Percentiles rank a stretch among this genome's conserved stretches.
These are phyloP conservation scores for Troides oblongomaculatus DNA, from an alignment of 2,888 invertebrate species.

Conservation along the genomic window DNA sequence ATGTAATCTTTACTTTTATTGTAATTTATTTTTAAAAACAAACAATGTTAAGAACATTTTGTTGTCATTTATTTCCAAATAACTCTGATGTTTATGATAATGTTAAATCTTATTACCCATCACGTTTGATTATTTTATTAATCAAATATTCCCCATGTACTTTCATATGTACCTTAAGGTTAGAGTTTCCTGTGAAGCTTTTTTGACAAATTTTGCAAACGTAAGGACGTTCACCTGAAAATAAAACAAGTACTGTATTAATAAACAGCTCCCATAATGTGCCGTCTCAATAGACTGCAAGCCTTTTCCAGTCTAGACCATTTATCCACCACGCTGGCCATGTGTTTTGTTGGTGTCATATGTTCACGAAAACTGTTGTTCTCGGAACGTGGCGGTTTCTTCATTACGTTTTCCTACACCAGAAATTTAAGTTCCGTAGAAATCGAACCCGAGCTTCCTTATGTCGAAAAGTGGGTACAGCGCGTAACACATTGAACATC, in stretches of 20 bases:
- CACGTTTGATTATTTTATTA: conserved; percentile 38
- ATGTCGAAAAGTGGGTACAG: too few relatives aligned
- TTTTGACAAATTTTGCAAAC: conserved; percentile 52
- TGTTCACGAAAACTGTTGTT: too few relatives aligned
- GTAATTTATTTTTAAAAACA: conserved; percentile 41
- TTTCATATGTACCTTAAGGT: conserved; percentile 57
- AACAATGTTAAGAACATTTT: conserved; percentile 27
- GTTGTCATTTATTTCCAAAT: conserved; percentile 25
- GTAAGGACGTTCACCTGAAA: conserved; percentile 50
- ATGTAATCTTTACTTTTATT: conserved; percentile 60
- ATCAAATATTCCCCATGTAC: conserved; percentile 65
- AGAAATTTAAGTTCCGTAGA: too few relatives aligned
- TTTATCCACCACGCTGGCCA: too few relatives aligned
- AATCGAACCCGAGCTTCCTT: too few relatives aligned
- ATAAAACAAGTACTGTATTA: neutral
- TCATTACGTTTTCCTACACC: too few relatives aligned
- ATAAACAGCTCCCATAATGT: too few relatives aligned
- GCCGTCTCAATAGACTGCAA: too few relatives aligned
- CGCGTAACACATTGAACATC: too few relatives aligned
- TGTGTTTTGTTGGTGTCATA: too few relatives aligned
- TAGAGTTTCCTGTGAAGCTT: conserved; percentile 49
- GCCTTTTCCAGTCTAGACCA: neutral
- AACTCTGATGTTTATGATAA: neutral
- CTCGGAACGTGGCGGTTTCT: too few relatives aligned
- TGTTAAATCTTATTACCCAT: neutral